Evolutionary conservation across 2,888 invertebrate species (phyloP).

Genomic region (Stegophylla sp.): DNA sequence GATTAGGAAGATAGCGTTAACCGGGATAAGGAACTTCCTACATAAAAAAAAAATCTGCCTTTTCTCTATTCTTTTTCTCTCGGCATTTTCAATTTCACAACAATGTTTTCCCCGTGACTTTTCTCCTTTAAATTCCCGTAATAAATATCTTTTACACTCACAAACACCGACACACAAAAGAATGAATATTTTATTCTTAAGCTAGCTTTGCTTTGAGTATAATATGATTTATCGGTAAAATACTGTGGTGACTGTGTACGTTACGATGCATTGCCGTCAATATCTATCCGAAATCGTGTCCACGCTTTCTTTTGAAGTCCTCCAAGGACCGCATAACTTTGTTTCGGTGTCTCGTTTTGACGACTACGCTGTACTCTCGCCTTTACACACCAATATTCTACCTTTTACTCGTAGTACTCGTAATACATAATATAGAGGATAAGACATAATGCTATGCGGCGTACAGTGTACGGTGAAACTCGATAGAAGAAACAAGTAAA

Average conservation of each 20-base stretch:
- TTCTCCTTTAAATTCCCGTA: conserved; percentile 2
- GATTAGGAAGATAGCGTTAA: conserved; percentile 21
- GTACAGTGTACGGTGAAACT: too few species aligned
- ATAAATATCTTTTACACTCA: conserved; percentile 29
- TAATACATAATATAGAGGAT: too few species aligned
- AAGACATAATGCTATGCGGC: too few species aligned
- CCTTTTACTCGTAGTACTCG: too few species aligned
- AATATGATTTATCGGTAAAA: neutral
- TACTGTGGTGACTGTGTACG: neutral
- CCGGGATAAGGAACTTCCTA: neutral
- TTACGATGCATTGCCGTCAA: neutral
- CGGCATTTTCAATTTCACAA: conserved; percentile 34
- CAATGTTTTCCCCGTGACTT: neutral
- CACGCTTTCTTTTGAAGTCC: neutral
- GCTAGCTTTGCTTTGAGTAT: neutral
- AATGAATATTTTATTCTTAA: conserved; percentile 7
- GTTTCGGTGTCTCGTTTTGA: neutral
- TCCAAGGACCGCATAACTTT: neutral
- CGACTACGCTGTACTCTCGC: neutral
- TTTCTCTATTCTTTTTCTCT: neutral
- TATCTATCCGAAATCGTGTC: neutral
- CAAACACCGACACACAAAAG: too few species aligned
- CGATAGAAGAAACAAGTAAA: too few species aligned
- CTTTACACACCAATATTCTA: too few species aligned
- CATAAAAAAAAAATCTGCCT: neutral